A percentile compares a stretch with the other conserved stretches of the same genome.
Evolutionary conservation across 2,113 vertebrate genomes (phyloP).

Genomic region (Nanorana parkeri): DNA sequence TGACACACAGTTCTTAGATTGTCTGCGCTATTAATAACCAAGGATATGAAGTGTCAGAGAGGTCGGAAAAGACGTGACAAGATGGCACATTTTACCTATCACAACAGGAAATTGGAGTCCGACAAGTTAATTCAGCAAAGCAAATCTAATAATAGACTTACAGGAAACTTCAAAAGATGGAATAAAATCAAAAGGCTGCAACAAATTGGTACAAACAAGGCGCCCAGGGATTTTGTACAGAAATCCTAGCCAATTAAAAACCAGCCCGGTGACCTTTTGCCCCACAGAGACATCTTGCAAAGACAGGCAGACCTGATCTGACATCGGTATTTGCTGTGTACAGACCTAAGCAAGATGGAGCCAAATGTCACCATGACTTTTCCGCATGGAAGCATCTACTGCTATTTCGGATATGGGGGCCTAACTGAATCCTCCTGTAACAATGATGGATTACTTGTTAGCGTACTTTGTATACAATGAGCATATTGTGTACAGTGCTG

Average conservation of each 20-base stretch:
- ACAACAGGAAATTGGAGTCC: slow-evolving; percentile 39
- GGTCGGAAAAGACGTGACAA: slow-evolving; percentile 40
- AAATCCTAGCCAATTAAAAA: not conserved
- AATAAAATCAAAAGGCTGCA: slow-evolving; percentile 24
- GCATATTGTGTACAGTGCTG: not conserved
- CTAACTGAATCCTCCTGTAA: slow-evolving; percentile 19
- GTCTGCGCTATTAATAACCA: slow-evolving; percentile 15
- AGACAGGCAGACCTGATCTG: not conserved
- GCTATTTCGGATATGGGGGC: slow-evolving; percentile 3
- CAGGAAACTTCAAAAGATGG: slow-evolving; percentile 17
- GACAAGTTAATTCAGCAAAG: slow-evolving; percentile 17
- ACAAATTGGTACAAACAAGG: not conserved
- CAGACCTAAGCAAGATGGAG: slow-evolving; percentile 2
- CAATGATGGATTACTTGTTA: slow-evolving; percentile 44
- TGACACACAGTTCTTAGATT: not conserved
- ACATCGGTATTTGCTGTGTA: slow-evolving; percentile 18
- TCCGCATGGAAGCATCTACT: not conserved
- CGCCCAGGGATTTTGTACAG: not conserved
- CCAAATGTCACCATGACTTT: slow-evolving; percentile 29
- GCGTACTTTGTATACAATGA: not conserved
- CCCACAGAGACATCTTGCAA: not conserved
- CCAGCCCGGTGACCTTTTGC: not conserved
- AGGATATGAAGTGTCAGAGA: slow-evolving; percentile 27
- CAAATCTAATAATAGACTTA: slow-evolving; percentile 31
- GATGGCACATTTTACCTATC: slow-evolving; percentile 10